These are phyloP conservation scores for Thyatira batis DNA, from an alignment of 2,888 invertebrate species.

Conservation along the genomic window DNA sequence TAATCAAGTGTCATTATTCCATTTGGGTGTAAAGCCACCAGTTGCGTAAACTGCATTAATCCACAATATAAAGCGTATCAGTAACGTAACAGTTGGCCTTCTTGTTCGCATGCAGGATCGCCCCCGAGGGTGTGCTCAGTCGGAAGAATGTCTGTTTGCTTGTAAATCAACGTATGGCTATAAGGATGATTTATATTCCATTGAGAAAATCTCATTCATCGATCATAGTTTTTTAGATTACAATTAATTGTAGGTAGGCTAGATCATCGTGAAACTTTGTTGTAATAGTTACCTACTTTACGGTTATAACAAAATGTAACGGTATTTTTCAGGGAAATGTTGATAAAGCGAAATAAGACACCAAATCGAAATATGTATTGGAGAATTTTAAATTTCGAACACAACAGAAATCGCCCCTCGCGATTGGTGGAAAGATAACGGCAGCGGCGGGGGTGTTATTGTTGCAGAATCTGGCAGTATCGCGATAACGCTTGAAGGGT, in stretches of 20 bases:
- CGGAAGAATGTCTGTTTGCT: conserved; percentile 29
- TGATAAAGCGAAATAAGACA: not conserved
- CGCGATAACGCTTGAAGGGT: conserved; percentile 69
- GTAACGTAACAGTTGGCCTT: conserved; percentile 63
- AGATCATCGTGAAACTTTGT: too few relatives aligned
- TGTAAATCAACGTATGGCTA: conserved; percentile 39
- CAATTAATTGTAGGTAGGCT: too few relatives aligned
- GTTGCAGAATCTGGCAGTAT: conserved; percentile 74
- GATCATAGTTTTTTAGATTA: not conserved
- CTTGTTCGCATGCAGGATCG: conserved; percentile 28
- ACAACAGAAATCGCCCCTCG: conserved; percentile 46
- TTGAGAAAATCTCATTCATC: not conserved
- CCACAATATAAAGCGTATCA: conserved; percentile 56
- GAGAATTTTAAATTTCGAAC: conserved; percentile 42
- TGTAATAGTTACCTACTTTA: too few relatives aligned
- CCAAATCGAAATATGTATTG: not conserved
- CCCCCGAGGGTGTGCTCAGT: conserved; percentile 56
- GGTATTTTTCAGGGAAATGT: not conserved
- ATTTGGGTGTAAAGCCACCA: conserved; percentile 15
- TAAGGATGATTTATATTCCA: not conserved
- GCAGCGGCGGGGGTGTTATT: conserved; percentile 58
- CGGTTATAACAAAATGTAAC: too few relatives aligned
- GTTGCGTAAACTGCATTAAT: conserved; percentile 33
- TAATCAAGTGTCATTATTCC: conserved; percentile 4
- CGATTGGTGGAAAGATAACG: conserved; percentile 70